These are phyloP conservation scores for Premnoplex brunnescens DNA, from an alignment of 2,797 vertebrate species.

Conservation along the genomic window DNA sequence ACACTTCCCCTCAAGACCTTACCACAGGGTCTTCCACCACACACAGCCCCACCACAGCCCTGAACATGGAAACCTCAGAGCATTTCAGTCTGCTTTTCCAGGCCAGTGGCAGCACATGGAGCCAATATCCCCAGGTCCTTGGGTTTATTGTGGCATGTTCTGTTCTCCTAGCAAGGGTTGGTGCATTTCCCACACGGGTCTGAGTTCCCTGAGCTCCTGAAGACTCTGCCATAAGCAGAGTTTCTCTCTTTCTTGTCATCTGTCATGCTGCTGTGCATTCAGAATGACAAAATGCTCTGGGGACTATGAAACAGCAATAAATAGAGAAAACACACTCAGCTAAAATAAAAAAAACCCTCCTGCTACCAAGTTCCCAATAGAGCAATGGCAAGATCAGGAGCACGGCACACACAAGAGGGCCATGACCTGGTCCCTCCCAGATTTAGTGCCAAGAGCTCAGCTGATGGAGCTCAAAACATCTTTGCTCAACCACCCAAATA, in stretches of 20 bases:
- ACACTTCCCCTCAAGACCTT: fast-evolving
- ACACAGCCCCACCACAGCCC: background rate
- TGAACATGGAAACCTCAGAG: background rate
- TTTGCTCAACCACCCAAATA: background rate
- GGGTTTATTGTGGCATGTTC: background rate
- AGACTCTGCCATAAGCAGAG: background rate
- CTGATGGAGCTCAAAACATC: background rate
- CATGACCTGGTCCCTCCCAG: background rate
- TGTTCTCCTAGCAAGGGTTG: background rate
- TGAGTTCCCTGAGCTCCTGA: background rate
- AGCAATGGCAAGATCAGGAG: background rate
- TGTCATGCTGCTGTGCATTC: background rate
- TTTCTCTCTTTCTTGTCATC: background rate
- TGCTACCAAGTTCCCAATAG: background rate
- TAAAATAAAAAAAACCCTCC: background rate
- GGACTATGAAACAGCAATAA: background rate
- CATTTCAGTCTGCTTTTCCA: background rate
- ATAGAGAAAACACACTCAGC: background rate
- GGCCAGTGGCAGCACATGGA: background rate
- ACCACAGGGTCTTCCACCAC: background rate
- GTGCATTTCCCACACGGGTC: background rate
- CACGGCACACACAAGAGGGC: fast-evolving
- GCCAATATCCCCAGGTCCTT: background rate
- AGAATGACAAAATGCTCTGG: background rate
- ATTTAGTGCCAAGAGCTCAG: background rate